phyloP scores from a whole-genome alignment of 2,888 invertebrate species.

The Augochlorella aurata region DNA sequence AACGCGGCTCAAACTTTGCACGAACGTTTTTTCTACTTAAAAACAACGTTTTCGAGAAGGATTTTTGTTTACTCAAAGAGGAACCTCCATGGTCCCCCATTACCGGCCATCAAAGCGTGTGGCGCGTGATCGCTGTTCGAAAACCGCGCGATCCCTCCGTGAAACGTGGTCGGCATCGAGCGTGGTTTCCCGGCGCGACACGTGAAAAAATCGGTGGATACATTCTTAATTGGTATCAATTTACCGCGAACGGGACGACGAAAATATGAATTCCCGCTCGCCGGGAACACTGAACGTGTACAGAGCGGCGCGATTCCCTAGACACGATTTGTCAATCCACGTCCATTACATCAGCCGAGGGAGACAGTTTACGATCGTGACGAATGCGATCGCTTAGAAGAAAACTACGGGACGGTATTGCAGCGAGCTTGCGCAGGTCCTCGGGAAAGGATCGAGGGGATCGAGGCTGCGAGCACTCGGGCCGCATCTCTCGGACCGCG shows the following conservation, averaged over 20 bases:
- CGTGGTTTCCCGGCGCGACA: background rate
- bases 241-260: constrained; percentile 21
- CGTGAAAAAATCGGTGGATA: constrained; percentile 15
- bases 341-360: constrained; percentile 61
- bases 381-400: constrained; percentile 59
- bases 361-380: constrained; percentile 66
- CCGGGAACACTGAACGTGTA: constrained; percentile 23
- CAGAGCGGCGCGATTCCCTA: constrained; percentile 54
- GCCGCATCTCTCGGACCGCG: background rate
- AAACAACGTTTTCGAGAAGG: no score
- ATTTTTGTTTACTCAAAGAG: no score
- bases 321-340: constrained; percentile 67
- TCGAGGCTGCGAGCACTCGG: background rate
- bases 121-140: no score
- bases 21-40: no score
- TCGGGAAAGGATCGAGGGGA: constrained; percentile 55
- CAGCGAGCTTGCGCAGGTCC: constrained; percentile 56
- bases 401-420: constrained; percentile 56
- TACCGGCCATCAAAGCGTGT: no score
- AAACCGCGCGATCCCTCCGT: no score
- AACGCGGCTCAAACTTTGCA: no score
- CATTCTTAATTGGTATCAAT: constrained; percentile 51
- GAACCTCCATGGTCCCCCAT: no score
- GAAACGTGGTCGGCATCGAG: no score
- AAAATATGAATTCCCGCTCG: constrained; percentile 50